Base-by-base conservation (phyloP, 2,797 vertebrate species). In the Leptoclinus maculatus region DNA sequence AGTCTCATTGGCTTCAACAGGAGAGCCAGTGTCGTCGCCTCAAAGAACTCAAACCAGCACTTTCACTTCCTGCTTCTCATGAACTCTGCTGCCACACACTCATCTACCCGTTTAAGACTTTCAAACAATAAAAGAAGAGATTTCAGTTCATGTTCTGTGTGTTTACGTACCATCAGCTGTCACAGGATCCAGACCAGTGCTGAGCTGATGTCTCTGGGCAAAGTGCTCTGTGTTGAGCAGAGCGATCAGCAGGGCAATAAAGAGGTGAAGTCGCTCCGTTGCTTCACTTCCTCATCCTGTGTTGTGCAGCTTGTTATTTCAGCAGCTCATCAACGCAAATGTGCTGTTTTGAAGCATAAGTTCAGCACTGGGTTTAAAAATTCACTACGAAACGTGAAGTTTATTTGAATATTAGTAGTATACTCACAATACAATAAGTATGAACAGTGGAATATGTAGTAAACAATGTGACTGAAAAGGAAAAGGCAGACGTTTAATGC, bases 221-320 rank as follows among this genome's bases (percentile, higher is more conserved):
- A 94, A 95, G 93, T 91, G 78, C 91, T 88, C 53, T 78, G 71
- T 71, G 63, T 78, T 84, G 82, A 71, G 11, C 76, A 76, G 72
- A 59, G 76, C 59, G 72, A 82, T 85, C n/a, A 86, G 85, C 85
- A 90, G 83, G 84, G 85, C 86, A 92, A 81, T 92, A 89, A 91
- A 93, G 69, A 47, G 73, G 73, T 75, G 82, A 83, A 83, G 88
- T 90, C 80, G 81, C 45, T 36, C 36, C 6, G 71, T 88, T 88
- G 86, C 84, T 76, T 71, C 69, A 88, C 80, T 72, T 93, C 89
- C 89, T 88, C 82, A 79, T 92, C 88, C 82, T 86, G 87, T 80
- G 78, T 25, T 57, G 77, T 66, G 73, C 81, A 39, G 83, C 32
- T 51, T 70, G 80, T 78, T 47, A 2, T 66, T 76, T 82, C 74